Percentiles rank a stretch among this genome's conserved stretches.
phyloP scores from a whole-genome alignment of 2,797 vertebrate species.

The Hyperoplus lanceolatus region DNA sequence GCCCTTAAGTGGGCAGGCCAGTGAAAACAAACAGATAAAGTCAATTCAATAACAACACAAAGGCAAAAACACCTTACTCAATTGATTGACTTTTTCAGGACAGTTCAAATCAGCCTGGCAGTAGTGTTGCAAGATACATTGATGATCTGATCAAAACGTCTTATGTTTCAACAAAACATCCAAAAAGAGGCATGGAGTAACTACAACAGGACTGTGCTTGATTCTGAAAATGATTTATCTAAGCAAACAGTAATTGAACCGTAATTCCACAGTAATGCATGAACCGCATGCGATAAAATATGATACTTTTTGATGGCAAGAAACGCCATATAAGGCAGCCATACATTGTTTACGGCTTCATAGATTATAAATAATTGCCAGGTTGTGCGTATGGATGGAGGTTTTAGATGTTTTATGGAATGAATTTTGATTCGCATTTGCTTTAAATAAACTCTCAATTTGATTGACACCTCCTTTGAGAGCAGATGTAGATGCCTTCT shows the following conservation, averaged over 20 bases:
- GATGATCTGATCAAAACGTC: conserved; percentile 1
- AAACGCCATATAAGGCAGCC: neutral
- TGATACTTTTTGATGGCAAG: neutral
- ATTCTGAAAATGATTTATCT: neutral
- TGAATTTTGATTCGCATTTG: neutral
- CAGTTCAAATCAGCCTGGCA: conserved; percentile 3
- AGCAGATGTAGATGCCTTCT: too few species aligned
- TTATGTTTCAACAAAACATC: neutral
- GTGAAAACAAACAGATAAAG: conserved; percentile 24
- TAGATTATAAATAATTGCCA: neutral
- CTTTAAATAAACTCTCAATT: neutral
- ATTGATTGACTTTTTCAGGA: conserved; percentile 21
- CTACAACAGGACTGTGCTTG: neutral
- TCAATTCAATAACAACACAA: conserved; percentile 41
- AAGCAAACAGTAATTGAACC: neutral
- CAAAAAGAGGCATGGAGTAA: neutral
- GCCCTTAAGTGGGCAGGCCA: neutral
- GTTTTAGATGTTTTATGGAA: neutral
- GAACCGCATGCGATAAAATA: neutral
- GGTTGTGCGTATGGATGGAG: neutral
- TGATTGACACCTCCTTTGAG: neutral
- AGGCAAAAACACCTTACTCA: conserved; percentile 6
- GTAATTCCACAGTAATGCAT: neutral
- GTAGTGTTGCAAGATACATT: neutral
- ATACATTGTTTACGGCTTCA: neutral